Evolutionary conservation across 2,113 vertebrate species (phyloP), one percentile per base, ranked within the genome.

Genomic region (Sander lucioperca): DNA sequence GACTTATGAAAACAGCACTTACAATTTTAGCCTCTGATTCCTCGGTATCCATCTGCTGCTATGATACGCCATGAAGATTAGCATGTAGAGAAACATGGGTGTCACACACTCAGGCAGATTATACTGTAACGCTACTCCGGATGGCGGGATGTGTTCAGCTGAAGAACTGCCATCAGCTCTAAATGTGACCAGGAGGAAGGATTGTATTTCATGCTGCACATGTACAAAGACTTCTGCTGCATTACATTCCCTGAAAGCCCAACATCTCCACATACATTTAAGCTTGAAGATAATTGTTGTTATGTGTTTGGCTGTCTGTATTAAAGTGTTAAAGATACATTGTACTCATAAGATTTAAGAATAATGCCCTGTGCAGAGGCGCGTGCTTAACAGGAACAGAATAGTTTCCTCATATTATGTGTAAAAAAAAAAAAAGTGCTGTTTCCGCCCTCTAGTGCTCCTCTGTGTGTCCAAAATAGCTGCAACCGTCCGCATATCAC

Each of bases 31-130:
- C 71, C 94, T 88, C 70, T 89, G 87, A 53, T 80, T 86, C 69
- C 80, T 88, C 12, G 92, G 94, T 59, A 95, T 88, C 94, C 93
- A 88, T 90, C 95, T 94, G 93, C 95, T 94, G 84, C 88, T 74
- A 51, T 89, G 91, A 89, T 93, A 94, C 1, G 94, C 94, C 70
- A 91, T 71, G 81, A 91, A 92, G 76, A 95, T 78, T 4, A 96
- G 81, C 77, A 90, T 82, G 88, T 95, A 94, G 71, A 94, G 94
- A 54, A 96, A 91, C 95, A 96, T 93, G 63, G 36, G 65, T 43
- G 53, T 51, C 43, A 15, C 11, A 47, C 63, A 66, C 33, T 53
- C 33, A 74, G 69, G 30, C 73, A 1, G 16, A n/a, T 27, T 63
- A 45, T 1, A 33, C 63, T 25, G 71, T 30, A 70, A 74, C 82